Conservation (phyloP, 2,797 vertebrate species). For the Cyclura pinguis region DNA sequence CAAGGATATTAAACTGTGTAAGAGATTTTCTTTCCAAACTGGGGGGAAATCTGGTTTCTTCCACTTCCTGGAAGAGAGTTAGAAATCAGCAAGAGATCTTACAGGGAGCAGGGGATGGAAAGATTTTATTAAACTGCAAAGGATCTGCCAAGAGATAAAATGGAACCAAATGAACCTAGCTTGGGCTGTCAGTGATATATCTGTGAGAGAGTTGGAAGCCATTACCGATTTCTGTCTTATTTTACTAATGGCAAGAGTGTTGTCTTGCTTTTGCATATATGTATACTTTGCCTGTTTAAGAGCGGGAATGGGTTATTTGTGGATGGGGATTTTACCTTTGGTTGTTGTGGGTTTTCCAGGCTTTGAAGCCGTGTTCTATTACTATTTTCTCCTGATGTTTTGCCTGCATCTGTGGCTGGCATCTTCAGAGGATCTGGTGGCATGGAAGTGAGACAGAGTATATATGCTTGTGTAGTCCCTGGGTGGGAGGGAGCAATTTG, state of each 20-base stretch:
- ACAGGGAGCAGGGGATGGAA: no score
- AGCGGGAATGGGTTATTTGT: not conserved
- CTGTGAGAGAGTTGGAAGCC: not conserved
- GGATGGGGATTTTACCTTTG: not conserved
- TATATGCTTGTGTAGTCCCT: no score
- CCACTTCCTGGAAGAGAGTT: not conserved
- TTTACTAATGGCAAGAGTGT: not conserved
- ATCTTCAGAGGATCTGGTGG: no score
- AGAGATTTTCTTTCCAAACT: not conserved
- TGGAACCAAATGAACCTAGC: not conserved
- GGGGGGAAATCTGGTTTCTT: not conserved
- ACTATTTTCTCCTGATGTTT: no score
- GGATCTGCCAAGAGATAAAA: not conserved
- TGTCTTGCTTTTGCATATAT: no score
- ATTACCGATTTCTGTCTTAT: not conserved
- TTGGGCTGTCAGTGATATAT: not conserved
- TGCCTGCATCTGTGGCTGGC: no score
- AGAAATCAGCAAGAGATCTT: not conserved
- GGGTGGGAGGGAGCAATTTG: no score
- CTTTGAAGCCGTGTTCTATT: no score
- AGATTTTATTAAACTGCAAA: not conserved
- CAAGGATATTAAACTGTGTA: not conserved
- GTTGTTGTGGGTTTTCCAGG: no score
- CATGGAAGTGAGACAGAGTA: no score
- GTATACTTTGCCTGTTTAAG: no score